phyloP scores from a whole-genome alignment of 2,888 invertebrate genomes.

The Zygogramma bicolorata region DNA sequence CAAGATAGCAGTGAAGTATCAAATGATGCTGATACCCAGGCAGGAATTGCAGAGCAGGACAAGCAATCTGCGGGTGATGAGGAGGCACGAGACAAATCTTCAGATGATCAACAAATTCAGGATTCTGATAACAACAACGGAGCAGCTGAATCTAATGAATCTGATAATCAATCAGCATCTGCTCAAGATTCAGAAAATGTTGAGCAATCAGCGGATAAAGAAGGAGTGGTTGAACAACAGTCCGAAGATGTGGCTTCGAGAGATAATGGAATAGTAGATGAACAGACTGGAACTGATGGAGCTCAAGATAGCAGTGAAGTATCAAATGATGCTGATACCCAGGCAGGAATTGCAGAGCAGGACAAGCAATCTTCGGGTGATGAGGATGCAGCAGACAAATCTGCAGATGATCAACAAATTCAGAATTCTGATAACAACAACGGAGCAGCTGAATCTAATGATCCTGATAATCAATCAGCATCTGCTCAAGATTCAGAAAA shows the following conservation, averaged over 20 bases:
- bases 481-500: neutral
- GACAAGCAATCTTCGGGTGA: neutral
- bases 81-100: neutral
- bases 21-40: neutral
- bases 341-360: neutral
- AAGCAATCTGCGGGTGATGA: neutral
- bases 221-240: neutral
- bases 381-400: neutral
- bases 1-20: neutral
- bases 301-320: neutral
- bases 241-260: neutral
- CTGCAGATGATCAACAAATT: neutral
- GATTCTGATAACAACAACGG: neutral
- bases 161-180: neutral
- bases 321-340: neutral
- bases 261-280: neutral
- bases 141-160: neutral
- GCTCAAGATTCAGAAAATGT: neutral
- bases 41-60: neutral
- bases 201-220: neutral
- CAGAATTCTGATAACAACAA: neutral
- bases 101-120: neutral
- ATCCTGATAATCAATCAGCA: neutral
- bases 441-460: neutral
- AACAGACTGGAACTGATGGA: neutral